These are phyloP conservation scores for Mycteria americana DNA, from an alignment of 2,797 vertebrate genomes.

Conservation along the genomic window DNA sequence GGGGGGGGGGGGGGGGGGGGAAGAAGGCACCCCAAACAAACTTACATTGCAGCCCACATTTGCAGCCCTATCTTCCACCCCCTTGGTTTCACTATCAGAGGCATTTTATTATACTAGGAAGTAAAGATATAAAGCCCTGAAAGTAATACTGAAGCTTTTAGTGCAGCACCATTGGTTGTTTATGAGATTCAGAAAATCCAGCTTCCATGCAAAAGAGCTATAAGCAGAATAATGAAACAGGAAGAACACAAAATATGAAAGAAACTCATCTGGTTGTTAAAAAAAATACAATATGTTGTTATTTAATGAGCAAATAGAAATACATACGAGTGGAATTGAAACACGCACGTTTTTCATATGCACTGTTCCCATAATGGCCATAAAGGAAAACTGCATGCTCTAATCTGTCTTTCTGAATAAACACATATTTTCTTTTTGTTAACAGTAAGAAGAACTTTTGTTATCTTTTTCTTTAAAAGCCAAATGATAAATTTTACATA, in stretches of 20 bases:
- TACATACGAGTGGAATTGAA: background rate
- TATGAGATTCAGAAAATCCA: background rate
- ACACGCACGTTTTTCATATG: background rate
- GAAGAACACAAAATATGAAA: background rate
- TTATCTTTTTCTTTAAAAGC: background rate
- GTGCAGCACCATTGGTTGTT: background rate
- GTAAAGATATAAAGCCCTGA: background rate
- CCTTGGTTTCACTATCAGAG: background rate
- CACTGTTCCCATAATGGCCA: background rate
- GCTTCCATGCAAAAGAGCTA: background rate
- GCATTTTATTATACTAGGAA: background rate
- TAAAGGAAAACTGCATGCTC: background rate
- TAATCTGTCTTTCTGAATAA: background rate
- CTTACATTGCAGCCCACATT: background rate
- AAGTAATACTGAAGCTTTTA: background rate
- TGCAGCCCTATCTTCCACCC: background rate
- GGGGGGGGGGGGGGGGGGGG: accelerated
- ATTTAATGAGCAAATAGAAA: background rate
- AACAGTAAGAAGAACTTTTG: background rate
- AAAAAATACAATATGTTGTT: background rate
- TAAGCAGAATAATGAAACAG: background rate
- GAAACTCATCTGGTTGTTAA: background rate
- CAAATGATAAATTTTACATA: background rate
- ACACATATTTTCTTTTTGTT: background rate
- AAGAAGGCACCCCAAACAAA: background rate